Evolutionary conservation across 2,888 invertebrate genomes (phyloP), one percentile per base, ranked within the genome.

Genomic region (Brachylomia viminalis): DNA sequence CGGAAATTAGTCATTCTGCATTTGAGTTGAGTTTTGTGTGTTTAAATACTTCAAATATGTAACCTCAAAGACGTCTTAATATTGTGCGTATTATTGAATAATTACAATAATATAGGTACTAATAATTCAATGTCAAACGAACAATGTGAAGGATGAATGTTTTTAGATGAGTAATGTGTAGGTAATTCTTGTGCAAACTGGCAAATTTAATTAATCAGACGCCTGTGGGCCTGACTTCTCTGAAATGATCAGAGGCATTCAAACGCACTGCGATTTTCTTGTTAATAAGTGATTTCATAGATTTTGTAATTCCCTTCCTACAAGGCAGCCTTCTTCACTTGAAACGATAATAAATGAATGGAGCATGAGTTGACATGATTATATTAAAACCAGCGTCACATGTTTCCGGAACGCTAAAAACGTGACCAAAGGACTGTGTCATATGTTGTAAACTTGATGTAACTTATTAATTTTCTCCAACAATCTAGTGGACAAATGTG

Each of bases 1-100:
- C 91, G 92, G 92, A 92, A 91, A 92, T 91, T 91, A 91, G 85
- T 90, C 90, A 92, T 84, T 87, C 83, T 58, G 56, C 65, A 67
- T 77, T 80, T 79, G 62, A 75, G 67, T 72, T 69, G 33, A 79
- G 66, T 82, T 84, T 81, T 75, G 65, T 71, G 65, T 75, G 68
- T 77, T 82, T 70, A 75, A 61, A 77, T 75, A 65, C 64, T 64
- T 33, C 27, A 72, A 62, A 67, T 52, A 61, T 65, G 52, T 79
- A 72, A 74, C 69, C 59, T 67, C 66, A 80, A 76, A 70, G 54
- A 62, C 54, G 20, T 33, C 49, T 59, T 62, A 33, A 20, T 47
- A n/a, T 67, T 67, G 42, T 49, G 52, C 23, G 27, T 54, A 38
- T 65, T 52, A 77, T 73, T 71, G 42, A 72, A 70, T 67, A 58